A percentile compares a stretch with the other conserved stretches of the same genome.
phyloP scores from a whole-genome alignment of 2,888 invertebrate species.

The Nesidiocoris tenuis region DNA sequence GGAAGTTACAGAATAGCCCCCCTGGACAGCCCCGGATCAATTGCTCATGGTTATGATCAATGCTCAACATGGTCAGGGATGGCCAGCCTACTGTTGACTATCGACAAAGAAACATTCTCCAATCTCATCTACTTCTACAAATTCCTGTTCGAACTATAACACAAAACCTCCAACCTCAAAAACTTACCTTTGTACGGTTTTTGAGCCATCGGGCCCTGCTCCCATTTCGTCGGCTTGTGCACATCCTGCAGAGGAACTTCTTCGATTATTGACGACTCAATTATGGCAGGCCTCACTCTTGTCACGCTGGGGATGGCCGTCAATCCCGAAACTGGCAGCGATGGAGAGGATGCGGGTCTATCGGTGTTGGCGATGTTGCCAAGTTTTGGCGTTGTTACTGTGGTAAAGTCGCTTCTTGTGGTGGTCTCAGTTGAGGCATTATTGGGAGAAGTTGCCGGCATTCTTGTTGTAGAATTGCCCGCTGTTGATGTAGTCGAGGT shows the following conservation, averaged over 20 bases:
- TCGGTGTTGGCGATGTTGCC: slow-evolving; percentile 43
- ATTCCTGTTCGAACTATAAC: too few relatives aligned
- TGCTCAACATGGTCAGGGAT: too few relatives aligned
- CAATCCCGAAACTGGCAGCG: slow-evolving; percentile 47
- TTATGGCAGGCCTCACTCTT: slow-evolving; percentile 48
- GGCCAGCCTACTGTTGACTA: too few relatives aligned
- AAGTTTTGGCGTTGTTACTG: slow-evolving; percentile 41
- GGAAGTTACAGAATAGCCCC: too few relatives aligned
- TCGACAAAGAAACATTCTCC: too few relatives aligned
- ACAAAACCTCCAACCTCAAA: too few relatives aligned
- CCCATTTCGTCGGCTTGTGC: slow-evolving; percentile 43
- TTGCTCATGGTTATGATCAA: too few relatives aligned
- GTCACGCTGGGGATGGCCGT: slow-evolving; percentile 46
- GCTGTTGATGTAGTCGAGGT: slow-evolving; percentile 31
- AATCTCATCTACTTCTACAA: too few relatives aligned
- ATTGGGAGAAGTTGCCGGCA: slow-evolving; percentile 42
- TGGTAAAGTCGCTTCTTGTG: not conserved
- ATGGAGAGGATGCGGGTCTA: slow-evolving; percentile 32
- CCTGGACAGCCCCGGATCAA: too few relatives aligned
- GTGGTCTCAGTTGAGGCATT: slow-evolving; percentile 21
- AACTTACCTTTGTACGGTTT: slow-evolving; percentile 38
- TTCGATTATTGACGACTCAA: slow-evolving; percentile 47
- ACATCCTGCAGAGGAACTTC: slow-evolving; percentile 30
- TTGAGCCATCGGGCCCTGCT: slow-evolving; percentile 16
- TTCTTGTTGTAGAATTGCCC: slow-evolving; percentile 31